Evolutionary conservation across 2,797 vertebrate genomes (phyloP), one percentile per base, ranked within the genome.

Genomic region (Diceros bicornis): DNA sequence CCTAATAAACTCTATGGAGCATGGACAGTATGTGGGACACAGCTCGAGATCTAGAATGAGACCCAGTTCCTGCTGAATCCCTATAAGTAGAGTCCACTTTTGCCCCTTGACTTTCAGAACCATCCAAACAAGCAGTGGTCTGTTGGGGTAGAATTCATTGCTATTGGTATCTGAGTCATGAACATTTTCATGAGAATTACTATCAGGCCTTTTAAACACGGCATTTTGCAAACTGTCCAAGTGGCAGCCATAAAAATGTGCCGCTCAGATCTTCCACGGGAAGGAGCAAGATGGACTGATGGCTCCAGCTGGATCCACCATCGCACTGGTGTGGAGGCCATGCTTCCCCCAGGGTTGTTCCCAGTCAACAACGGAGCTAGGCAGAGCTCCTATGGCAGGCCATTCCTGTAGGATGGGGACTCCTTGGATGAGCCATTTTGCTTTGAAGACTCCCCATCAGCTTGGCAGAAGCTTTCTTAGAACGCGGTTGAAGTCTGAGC

Each of bases 291-390:
- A 14, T 3, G 4, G 74, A 71, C 3, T 0, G 34, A 29, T 6
- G 82, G 2, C 62, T 37, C 64, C n/a, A 82, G 37, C 1, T 7
- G 32, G 18, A 44, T 9, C 29, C 7, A 7, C n/a, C 6, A 4
- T 23, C 14, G 0, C 21, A 2, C 62, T 4, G 47, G 16, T 27
- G 0, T 6, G 6, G 11, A 32, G 59, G 62, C 7, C 55, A 55
- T 27, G 16, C 6, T 23, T 89, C 25, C 83, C 44, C 13, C 7
- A n/a, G 32, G 21, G 18, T 16, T 20, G 29, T 6, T 81, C 59
- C 69, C n/a, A 14, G 17, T 47, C 21, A 74, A 17, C 13, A 62
- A 2, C 72, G 37, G 7, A 17, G 41, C 32, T 25, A 81, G 68
- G 47, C 9, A 0, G 13, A 34, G n/a, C 8, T 25, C 34, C 47